A percentile compares a stretch with the other conserved stretches of the same genome.
phyloP scores from a whole-genome alignment of 1,140 invertebrate species.

The Papilio machaon region DNA sequence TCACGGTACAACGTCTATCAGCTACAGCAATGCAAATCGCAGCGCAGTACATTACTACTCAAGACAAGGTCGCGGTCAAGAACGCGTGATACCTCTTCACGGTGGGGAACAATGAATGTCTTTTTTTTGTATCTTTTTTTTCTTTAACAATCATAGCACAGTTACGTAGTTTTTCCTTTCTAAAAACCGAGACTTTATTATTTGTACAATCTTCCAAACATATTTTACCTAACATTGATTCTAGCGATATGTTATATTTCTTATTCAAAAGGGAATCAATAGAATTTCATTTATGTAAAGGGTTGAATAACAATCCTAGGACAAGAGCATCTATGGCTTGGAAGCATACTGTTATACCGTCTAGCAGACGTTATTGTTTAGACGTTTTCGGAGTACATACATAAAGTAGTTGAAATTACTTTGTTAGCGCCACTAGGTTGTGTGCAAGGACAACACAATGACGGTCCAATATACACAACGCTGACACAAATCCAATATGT shows the following conservation, averaged over 20 bases:
- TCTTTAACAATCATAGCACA: not conserved
- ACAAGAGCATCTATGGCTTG: too few relatives aligned
- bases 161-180: conserved; percentile 24
- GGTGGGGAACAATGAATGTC: conserved; percentile 16
- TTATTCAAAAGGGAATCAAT: too few relatives aligned
- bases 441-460: not conserved
- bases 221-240: not conserved
- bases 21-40: conserved; percentile 16
- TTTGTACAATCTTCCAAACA: not conserved
- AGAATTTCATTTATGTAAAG: too few relatives aligned
- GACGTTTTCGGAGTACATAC: not conserved
- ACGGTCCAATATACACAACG: not conserved
- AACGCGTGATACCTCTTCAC: conserved; percentile 36
- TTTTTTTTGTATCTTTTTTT: conserved; percentile 13
- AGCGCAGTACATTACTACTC: not conserved
- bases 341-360: too few relatives aligned
- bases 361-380: too few relatives aligned
- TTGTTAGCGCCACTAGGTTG: not conserved
- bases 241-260: not conserved
- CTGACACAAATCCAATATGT: conserved; percentile 18
- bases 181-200: not conserved
- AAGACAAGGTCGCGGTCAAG: conserved; percentile 55
- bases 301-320: too few relatives aligned
- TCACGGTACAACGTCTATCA: not conserved
- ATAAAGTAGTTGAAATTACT: not conserved